These are phyloP conservation scores for Rhagonycha fulva DNA, from an alignment of 2,888 invertebrate genomes.

Conservation along the genomic window DNA sequence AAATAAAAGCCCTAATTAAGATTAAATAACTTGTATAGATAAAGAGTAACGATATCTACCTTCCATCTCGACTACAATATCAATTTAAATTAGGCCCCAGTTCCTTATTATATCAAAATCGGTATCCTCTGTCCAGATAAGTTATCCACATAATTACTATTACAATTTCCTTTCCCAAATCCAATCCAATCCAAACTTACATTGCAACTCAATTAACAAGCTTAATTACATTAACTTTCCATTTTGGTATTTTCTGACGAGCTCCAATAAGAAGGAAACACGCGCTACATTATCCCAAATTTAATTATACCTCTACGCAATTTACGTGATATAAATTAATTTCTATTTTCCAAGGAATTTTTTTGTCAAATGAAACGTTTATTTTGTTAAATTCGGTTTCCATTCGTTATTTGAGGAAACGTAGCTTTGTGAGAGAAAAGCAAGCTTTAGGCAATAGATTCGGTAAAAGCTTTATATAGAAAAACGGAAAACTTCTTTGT, in stretches of 20 bases:
- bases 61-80: constrained; percentile 10
- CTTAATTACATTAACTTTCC: neutral
- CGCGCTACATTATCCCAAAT: neutral
- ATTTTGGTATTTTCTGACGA: neutral
- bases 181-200: neutral
- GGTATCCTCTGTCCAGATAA: constrained; percentile 5
- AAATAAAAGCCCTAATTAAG: neutral
- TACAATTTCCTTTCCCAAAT: neutral
- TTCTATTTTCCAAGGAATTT: neutral
- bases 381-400: constrained; percentile 9
- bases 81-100: constrained; percentile 21
- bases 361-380: constrained; percentile 4
- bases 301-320: neutral
- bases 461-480: constrained; percentile 14
- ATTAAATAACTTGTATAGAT: neutral
- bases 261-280: neutral
- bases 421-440: constrained; percentile 12
- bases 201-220: neutral
- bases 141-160: neutral
- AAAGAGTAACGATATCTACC: neutral
- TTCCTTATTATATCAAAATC: constrained; percentile 15
- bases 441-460: constrained; percentile 14
- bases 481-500: constrained; percentile 16
- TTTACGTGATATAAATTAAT: neutral
- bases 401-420: constrained; percentile 9